Conservation (phyloP, 2,797 vertebrate genomes). For the Nannoperca australis region DNA sequence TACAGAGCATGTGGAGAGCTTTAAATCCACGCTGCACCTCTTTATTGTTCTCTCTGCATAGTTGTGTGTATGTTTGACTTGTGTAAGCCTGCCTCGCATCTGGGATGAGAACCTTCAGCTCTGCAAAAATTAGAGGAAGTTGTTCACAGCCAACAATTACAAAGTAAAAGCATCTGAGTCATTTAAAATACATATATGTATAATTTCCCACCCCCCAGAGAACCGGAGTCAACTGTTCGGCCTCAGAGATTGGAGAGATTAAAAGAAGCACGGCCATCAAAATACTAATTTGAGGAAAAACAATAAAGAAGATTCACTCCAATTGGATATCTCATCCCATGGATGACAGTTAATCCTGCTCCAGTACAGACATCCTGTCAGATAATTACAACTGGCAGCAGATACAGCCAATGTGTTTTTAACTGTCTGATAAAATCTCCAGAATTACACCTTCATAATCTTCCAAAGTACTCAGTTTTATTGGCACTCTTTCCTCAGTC, state of each 20-base stretch:
- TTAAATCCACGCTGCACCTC: conserved; percentile 28
- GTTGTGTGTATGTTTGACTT: conserved; percentile 52
- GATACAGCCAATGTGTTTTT: conserved; percentile 44
- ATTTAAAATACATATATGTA: conserved; percentile 57
- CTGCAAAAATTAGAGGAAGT: conserved; percentile 65
- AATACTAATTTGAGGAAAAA: conserved; percentile 48
- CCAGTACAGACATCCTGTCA: conserved; percentile 51
- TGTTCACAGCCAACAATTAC: conserved; percentile 68
- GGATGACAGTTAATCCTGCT: conserved; percentile 45
- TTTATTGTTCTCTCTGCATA: conserved; percentile 38
- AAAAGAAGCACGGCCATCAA: conserved; percentile 39
- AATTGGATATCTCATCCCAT: conserved; percentile 30
- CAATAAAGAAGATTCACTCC: conserved; percentile 24
- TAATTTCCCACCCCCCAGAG: conserved; percentile 50
- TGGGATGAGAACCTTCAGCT: conserved; percentile 53
- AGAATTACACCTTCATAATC: conserved; percentile 45
- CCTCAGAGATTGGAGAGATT: conserved; percentile 30
- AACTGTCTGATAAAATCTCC: conserved; percentile 36
- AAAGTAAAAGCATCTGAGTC: conserved; percentile 62
- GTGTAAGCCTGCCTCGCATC: conserved; percentile 62
- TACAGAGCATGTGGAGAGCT: conserved; percentile 25
- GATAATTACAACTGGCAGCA: conserved; percentile 57
- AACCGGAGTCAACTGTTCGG: neutral
- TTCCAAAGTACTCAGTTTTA: conserved; percentile 17
- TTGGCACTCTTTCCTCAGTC: conserved; percentile 4